Percentiles rank a stretch among this genome's conserved stretches.
Conservation (phyloP, 2,113 vertebrate species). For the Cynopterus brachyotis region DNA sequence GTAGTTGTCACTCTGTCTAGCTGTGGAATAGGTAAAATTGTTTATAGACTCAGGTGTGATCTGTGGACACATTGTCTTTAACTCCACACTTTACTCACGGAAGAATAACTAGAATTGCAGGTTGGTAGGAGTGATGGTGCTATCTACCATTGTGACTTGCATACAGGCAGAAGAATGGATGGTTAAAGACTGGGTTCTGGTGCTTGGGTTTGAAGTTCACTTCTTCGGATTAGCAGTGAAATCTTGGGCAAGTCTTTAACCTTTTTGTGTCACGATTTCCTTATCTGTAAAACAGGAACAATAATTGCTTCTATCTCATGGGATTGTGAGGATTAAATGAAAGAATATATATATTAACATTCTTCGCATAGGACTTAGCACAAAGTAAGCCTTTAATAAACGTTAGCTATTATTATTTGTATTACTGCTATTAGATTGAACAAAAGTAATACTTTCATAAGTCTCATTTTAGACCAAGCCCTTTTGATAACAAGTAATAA, state of each 20-base stretch:
- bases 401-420: neutral
- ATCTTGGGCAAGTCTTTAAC: neutral
- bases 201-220: neutral
- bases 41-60: neutral
- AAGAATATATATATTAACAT: neutral
- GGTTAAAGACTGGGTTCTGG: neutral
- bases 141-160: neutral
- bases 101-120: neutral
- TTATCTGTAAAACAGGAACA: neutral
- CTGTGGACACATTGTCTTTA: neutral
- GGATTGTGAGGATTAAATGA: neutral
- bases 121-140: neutral
- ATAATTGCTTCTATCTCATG: neutral
- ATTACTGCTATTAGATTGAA: neutral
- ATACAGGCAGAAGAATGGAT: neutral
- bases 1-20: neutral
- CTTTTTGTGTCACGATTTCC: neutral
- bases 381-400: neutral
- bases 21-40: neutral
- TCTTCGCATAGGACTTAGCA: neutral
- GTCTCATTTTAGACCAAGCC: neutral
- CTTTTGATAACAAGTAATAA: neutral
- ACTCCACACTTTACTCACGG: neutral
- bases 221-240: neutral
- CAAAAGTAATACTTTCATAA: neutral